Percentiles rank a stretch among this genome's conserved stretches.
phyloP scores from a whole-genome alignment of 2,113 vertebrate species.

The Phyllopteryx taeniolatus region DNA sequence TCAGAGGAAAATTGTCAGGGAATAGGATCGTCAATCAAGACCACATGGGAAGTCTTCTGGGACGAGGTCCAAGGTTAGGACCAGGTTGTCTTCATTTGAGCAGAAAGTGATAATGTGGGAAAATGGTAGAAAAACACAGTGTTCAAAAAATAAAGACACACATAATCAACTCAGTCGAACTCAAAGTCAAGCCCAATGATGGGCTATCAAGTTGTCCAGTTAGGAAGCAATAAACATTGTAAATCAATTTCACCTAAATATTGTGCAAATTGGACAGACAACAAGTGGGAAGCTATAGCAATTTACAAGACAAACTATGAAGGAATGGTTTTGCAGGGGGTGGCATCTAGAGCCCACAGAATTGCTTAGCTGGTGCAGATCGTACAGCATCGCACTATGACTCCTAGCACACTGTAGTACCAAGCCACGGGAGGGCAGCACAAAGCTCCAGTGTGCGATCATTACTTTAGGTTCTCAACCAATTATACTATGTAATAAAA shows the following conservation, averaged over 20 bases:
- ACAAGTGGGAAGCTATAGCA: not conserved
- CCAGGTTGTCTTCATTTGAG: not conserved
- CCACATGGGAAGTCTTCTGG: not conserved
- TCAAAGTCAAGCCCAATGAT: not conserved
- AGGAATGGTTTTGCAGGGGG: not conserved
- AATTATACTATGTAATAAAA: not conserved
- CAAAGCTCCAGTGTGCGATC: not conserved
- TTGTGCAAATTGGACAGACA: not conserved
- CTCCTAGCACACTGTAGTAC: not conserved
- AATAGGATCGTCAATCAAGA: conserved; percentile 41
- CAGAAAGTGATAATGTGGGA: not conserved
- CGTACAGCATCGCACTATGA: not conserved
- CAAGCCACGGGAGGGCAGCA: not conserved
- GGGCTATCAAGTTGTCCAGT: not conserved
- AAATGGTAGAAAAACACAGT: not conserved
- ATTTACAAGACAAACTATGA: not conserved
- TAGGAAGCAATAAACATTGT: not conserved
- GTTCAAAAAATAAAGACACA: not conserved
- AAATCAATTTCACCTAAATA: not conserved
- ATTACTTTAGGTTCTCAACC: not conserved
- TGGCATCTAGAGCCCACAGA: not conserved
- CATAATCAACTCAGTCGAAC: not conserved
- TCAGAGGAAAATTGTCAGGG: conserved; percentile 21
- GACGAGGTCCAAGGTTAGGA: conserved; percentile 32
- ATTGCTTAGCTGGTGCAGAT: not conserved